phyloP scores from a whole-genome alignment of 2,797 vertebrate genomes.

The Cetoscarus ocellatus region DNA sequence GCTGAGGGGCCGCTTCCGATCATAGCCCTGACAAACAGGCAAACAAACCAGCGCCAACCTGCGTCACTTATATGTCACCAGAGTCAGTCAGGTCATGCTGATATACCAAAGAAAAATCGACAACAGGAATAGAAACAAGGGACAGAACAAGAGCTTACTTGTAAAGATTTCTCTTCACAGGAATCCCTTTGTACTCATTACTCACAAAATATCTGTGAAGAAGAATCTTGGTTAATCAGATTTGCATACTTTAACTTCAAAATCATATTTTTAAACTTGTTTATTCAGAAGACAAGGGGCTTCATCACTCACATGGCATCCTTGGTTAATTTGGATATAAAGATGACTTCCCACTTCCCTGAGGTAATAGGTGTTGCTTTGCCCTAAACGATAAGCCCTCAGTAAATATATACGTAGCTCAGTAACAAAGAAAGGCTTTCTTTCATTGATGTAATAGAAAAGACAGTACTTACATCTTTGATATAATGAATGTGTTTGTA shows the following conservation, averaged over 20 bases:
- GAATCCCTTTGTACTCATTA: slow-evolving; percentile 87
- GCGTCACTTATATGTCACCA: background rate
- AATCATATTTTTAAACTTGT: background rate
- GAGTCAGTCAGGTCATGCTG: background rate
- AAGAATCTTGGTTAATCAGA: slow-evolving; percentile 4
- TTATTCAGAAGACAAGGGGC: background rate
- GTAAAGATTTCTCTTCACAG: slow-evolving; percentile 93
- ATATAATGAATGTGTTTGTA: slow-evolving; percentile 98
- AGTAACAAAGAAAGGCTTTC: background rate
- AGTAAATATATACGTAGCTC: slow-evolving; percentile 8
- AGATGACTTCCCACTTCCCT: slow-evolving; percentile 96
- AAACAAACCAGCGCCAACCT: slow-evolving; percentile 19
- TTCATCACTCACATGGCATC: slow-evolving; percentile 87
- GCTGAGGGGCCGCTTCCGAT: slow-evolving; percentile 73
- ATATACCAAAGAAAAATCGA: background rate
- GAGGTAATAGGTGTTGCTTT: slow-evolving; percentile 86
- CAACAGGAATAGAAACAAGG: too few relatives aligned
- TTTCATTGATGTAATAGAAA: background rate
- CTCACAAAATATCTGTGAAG: slow-evolving; percentile 94
- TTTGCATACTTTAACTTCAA: background rate
- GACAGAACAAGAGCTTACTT: slow-evolving; percentile 84
- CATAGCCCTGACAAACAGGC: slow-evolving; percentile 72
- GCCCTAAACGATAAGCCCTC: slow-evolving; percentile 83
- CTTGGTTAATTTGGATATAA: slow-evolving; percentile 89
- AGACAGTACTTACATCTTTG: slow-evolving; percentile 79